A percentile compares a stretch with the other conserved stretches of the same genome.
Conservation (phyloP, 1,140 invertebrate species). For the Brachionus calyciflorus region DNA sequence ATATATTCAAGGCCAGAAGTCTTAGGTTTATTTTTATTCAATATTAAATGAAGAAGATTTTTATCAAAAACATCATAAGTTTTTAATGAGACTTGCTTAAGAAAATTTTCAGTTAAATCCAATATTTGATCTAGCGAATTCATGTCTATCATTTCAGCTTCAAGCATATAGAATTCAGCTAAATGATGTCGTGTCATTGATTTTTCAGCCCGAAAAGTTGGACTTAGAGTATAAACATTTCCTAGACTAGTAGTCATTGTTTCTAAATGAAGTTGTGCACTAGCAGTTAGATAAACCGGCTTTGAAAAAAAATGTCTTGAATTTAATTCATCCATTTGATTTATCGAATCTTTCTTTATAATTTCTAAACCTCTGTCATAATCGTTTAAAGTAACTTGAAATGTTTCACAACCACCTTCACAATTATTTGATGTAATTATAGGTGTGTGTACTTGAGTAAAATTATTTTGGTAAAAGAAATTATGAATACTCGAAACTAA, state of each 20-base stretch:
- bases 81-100: not conserved
- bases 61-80: conserved; percentile 5
- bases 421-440: conserved; percentile 46
- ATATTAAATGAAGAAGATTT: not conserved
- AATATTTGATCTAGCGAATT: conserved; percentile 7
- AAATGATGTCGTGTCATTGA: conserved; percentile 42
- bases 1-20: not conserved
- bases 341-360: too few species aligned
- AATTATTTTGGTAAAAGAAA: conserved; percentile 3
- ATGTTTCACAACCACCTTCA: conserved; percentile 46
- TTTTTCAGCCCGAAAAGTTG: conserved; percentile 42
- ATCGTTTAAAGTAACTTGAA: conserved; percentile 17
- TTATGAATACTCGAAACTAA: conserved; percentile 7
- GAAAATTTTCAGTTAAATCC: conserved; percentile 33
- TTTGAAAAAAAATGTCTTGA: conserved; percentile 33
- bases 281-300: conserved; percentile 38
- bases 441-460: conserved; percentile 42
- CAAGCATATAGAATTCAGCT: conserved; percentile 47
- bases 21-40: not conserved
- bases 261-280: conserved; percentile 45
- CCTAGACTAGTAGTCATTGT: conserved; percentile 26
- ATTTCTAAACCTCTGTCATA: not conserved
- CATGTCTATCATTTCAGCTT: conserved; percentile 30
- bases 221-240: conserved; percentile 38
- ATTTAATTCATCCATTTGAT: too few species aligned